phyloP scores from a whole-genome alignment of 2,888 invertebrate genomes.

The Pyrochroa serraticornis region DNA sequence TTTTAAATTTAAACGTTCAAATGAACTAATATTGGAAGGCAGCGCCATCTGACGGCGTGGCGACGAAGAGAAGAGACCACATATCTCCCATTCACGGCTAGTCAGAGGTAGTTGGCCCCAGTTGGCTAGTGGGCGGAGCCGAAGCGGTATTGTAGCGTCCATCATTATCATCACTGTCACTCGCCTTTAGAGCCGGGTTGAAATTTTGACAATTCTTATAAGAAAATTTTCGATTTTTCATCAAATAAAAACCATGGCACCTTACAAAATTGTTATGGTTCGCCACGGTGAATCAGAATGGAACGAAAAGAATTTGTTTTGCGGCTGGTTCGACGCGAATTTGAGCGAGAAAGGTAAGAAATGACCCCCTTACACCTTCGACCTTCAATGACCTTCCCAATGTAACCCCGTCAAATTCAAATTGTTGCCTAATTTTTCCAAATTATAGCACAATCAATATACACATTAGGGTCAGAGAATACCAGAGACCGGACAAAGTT shows the following conservation, averaged over 20 bases:
- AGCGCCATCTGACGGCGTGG: too few relatives aligned
- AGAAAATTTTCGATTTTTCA: constrained; percentile 1
- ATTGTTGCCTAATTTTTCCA: background rate
- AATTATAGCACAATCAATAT: too few relatives aligned
- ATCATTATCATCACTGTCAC: too few relatives aligned
- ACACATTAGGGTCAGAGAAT: background rate
- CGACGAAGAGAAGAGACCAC: too few relatives aligned
- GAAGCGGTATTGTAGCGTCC: too few relatives aligned
- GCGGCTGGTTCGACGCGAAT: constrained; percentile 69
- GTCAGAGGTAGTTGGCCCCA: too few relatives aligned
- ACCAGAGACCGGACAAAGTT: background rate
- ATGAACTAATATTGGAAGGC: too few relatives aligned
- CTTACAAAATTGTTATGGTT: constrained; percentile 57
- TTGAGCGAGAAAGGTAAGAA: constrained; percentile 64
- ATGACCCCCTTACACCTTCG: constrained; percentile 14
- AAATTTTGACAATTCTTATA: constrained; percentile 5
- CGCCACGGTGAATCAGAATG: constrained; percentile 71
- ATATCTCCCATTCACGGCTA: too few relatives aligned
- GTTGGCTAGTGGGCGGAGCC: too few relatives aligned
- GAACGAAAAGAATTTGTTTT: constrained; percentile 68
- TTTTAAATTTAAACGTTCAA: too few relatives aligned
- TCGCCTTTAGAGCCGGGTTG: background rate
- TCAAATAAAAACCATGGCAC: constrained; percentile 9
- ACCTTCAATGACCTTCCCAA: constrained; percentile 41
- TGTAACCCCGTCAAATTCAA: constrained; percentile 26